Conservation (phyloP, 2,888 invertebrate genomes). For the Athalia rosae region DNA sequence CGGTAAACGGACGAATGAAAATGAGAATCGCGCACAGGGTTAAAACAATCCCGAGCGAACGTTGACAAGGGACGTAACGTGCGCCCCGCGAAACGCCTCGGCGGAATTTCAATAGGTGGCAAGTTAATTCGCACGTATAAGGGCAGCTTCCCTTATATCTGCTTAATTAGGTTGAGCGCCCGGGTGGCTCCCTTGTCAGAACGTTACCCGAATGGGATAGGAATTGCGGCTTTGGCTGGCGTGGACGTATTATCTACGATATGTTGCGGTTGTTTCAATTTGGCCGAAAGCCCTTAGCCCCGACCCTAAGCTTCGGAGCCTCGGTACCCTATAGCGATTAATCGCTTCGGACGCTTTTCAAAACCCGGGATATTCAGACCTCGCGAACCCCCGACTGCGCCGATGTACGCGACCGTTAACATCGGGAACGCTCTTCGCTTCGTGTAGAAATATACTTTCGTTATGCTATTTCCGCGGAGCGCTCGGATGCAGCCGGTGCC, state of each 20-base stretch:
- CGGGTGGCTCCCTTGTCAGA: conserved; percentile 16
- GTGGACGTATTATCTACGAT: conserved; percentile 46
- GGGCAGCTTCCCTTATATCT: conserved; percentile 35
- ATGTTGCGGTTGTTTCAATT: conserved; percentile 47
- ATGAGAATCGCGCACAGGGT: conserved; percentile 12
- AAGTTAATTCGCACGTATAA: conserved; percentile 32
- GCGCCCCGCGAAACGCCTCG: conserved; percentile 14
- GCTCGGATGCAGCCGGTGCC: not conserved
- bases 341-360: conserved; percentile 33
- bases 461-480: no score
- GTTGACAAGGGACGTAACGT: conserved; percentile 27
- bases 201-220: conserved; percentile 41
- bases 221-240: conserved; percentile 38
- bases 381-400: not conserved
- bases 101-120: conserved; percentile 40
- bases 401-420: not conserved
- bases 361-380: conserved; percentile 27
- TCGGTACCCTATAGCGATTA: conserved; percentile 22
- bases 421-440: not conserved
- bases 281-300: conserved; percentile 22
- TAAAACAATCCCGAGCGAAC: conserved; percentile 14
- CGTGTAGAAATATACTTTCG: no score
- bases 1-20: not conserved
- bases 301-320: conserved; percentile 20
- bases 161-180: conserved; percentile 39